A percentile compares a stretch with the other conserved stretches of the same genome.
phyloP scores from a whole-genome alignment of 2,888 invertebrate genomes.

The Agrochola litura region DNA sequence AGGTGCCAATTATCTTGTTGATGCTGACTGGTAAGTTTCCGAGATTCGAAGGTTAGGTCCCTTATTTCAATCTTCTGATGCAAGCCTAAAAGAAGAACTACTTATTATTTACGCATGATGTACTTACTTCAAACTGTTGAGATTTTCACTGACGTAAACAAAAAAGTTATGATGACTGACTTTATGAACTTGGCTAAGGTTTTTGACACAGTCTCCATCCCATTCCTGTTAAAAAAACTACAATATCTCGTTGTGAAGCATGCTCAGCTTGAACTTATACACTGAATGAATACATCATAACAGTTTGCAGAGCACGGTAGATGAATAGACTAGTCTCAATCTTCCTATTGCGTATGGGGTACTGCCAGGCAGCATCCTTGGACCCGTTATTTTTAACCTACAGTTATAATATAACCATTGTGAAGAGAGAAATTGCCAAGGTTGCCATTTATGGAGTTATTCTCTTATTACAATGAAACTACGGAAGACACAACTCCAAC shows the following conservation, averaged over 20 bases:
- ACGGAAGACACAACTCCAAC: neutral
- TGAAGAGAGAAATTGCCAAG: neutral
- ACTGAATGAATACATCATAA: neutral
- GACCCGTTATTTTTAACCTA: neutral
- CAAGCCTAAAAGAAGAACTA: neutral
- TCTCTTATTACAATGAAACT: neutral
- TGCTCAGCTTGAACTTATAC: neutral
- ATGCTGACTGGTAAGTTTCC: constrained; percentile 10
- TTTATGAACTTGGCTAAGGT: neutral
- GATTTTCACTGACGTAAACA: neutral
- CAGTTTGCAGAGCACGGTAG: neutral
- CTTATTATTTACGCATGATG: neutral
- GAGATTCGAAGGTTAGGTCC: neutral
- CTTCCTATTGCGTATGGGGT: neutral
- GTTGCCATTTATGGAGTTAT: neutral
- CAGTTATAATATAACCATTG: constrained; percentile 2
- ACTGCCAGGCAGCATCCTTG: neutral
- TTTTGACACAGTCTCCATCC: neutral
- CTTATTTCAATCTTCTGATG: neutral
- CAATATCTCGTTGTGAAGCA: neutral
- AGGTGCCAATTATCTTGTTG: constrained; percentile 12
- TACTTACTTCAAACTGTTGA: neutral
- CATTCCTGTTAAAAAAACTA: neutral
- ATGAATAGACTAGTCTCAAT: neutral
- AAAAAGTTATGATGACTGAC: neutral